Evolutionary conservation across 2,113 vertebrate genomes (phyloP).

Genomic region (Neopipo cinnamomea): DNA sequence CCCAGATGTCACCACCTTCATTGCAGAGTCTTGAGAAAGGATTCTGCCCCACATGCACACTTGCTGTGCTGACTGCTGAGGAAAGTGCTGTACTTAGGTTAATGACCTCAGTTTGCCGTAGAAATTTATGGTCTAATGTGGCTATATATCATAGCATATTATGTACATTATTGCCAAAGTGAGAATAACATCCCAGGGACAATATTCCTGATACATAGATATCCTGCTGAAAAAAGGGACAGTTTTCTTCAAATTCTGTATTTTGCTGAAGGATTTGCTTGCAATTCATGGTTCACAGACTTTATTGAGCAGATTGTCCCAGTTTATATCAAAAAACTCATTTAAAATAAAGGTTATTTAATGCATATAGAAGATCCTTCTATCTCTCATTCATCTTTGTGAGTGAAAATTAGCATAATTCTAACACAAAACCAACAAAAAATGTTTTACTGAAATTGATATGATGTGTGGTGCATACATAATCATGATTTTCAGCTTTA

Average conservation of each 20-base stretch:
- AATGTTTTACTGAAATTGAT: neutral
- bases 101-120: neutral
- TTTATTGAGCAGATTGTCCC: neutral
- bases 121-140: neutral
- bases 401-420: conserved; percentile 13
- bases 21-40: neutral
- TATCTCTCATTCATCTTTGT: neutral
- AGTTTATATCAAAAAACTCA: neutral
- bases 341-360: neutral
- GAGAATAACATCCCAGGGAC: neutral
- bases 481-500: conserved; percentile 23
- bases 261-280: neutral
- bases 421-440: neutral
- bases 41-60: neutral
- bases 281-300: neutral
- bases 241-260: neutral
- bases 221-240: neutral
- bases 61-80: neutral
- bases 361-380: neutral
- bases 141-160: neutral
- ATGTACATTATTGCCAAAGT: neutral
- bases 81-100: neutral
- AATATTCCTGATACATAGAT: neutral
- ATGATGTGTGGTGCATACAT: neutral
- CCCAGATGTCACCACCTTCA: neutral